Evolutionary conservation across 2,797 vertebrate genomes (phyloP), one percentile per base, ranked within the genome.

Genomic region (Vespertilio murinus): DNA sequence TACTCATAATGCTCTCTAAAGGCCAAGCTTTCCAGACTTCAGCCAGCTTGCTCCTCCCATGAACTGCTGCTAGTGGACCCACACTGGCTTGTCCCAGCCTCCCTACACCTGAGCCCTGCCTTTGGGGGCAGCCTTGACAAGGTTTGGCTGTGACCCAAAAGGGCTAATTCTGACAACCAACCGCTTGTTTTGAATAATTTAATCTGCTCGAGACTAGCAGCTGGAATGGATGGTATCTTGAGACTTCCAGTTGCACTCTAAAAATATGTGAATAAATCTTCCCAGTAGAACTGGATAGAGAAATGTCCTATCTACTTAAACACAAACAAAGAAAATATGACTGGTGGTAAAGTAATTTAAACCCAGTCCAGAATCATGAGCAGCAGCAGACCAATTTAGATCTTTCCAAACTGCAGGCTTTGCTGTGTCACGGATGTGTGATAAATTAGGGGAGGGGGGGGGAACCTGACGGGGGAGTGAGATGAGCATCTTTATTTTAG

Each of bases 401-500:
- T 30, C 54, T 91, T 93, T 56, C 13, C 20, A 61, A 65, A 93
- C 54, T 74, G 30, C 47, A 92, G 40, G 35, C 23, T 94, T 87
- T 81, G 1, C 35, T 75, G 35, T 47, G 87, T 87, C 78, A 64
- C 35, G 35, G 30, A 83, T 30, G 5, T 64, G 38, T 70, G n/a
- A 90, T 73, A 75, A 92, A 88, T 56, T 65, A 52, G 56, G 45
- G 28, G 7, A 59, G 40, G 6, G 59, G 33, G 28, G 42, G 42
- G 42, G n/a, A 30, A 33, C 22, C 9, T 0, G 1, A 4, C 10
- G 3, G 6, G 23, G 14, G 30, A 35, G 25, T 33, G 23, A 91
- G 61, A 74, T 70, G 91, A 92, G 79, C 12, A 49, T 93, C 93
- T 97, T 94, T 89, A 94, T 92, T 38, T 90, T 78, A 92, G 90